Base-by-base conservation (phyloP, 2,797 vertebrate species). In the Notolepis coatsorum region DNA sequence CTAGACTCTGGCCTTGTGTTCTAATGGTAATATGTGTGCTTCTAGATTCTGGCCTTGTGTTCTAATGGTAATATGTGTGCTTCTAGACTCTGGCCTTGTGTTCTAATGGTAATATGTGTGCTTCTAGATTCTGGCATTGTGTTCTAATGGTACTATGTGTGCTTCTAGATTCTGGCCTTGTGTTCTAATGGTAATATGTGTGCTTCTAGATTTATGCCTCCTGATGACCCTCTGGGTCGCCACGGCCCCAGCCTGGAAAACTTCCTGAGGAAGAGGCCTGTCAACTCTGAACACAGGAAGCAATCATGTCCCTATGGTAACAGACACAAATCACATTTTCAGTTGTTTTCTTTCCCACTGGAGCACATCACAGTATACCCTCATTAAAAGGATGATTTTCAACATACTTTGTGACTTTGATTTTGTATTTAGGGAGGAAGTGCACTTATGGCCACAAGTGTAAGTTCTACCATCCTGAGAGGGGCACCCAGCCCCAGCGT, bases 391-490 rank as follows among this genome's bases (percentile, higher is more conserved):
- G 13, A 7, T 35, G 31, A 12, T 12, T 35, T 35, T 7, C n/a
- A n/a, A n/a, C n/a, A n/a, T n/a, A n/a, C n/a, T n/a, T n/a, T n/a
- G n/a, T n/a, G n/a, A n/a, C n/a, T n/a, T 2, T 18, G 1, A 1
- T 56, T 18, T 20, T 18, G 43, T 75, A 65, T 65, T 46, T 68
- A 99, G 97, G 96, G 20, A 99, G 96, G 83, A 99, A 99, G 88
- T 99, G 97, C 77, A 99, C 97, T 38, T 99, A 99, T 13, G 97
- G 97, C 49, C 96, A 99, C 88, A 99, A 99, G 86, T 99, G 97
- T 90, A 99, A 99, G 82, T 99, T 98, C 60, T 98, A 97, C 64
- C 97, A 99, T 51, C 97, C 97, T 1, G 97, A 99, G 79, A 93
- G 97, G 78, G 95, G 97, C 65, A 96, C 88, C 54, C 96, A 97